Conservation (phyloP, 2,113 vertebrate species). For the Osmerus mordax region DNA sequence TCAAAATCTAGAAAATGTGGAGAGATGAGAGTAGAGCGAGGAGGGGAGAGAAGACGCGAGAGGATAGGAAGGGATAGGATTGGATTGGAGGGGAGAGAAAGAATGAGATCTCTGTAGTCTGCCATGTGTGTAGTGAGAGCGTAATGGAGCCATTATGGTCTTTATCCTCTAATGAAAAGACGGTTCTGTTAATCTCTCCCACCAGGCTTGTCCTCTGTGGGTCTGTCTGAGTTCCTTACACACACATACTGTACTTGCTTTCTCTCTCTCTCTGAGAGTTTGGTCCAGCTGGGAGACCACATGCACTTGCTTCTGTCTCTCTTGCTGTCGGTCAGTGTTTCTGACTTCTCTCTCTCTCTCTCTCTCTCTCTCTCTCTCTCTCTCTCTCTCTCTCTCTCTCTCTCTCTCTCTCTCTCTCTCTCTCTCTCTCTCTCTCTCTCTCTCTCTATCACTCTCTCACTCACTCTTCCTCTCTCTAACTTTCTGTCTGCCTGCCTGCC, state of each 20-base stretch:
- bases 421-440: no score
- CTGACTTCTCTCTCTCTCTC: no score
- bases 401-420: no score
- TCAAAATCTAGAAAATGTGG: slow-evolving; percentile 12
- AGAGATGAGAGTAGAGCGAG: slow-evolving; percentile 29
- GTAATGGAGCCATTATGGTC: slow-evolving; percentile 29
- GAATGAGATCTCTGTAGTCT: no score
- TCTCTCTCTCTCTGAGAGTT: no score
- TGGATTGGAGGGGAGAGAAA: slow-evolving; percentile 1
- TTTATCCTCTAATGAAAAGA: slow-evolving; percentile 45
- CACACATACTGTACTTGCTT: no score
- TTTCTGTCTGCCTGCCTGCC: background rate
- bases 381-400: no score
- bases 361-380: no score
- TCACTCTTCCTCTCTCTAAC: slow-evolving; percentile 15
- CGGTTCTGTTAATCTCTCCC: slow-evolving; percentile 41
- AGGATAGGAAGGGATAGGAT: slow-evolving; percentile 1
- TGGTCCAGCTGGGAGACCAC: no score
- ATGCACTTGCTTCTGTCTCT: no score
- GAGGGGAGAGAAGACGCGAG: slow-evolving; percentile 21
- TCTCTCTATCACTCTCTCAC: background rate
- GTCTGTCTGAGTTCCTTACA: slow-evolving; percentile 17
- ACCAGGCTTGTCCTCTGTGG: slow-evolving; percentile 22
- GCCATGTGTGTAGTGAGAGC: background rate
- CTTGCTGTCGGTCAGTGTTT: no score